Evolutionary conservation across 2,888 invertebrate species (phyloP).

Genomic region (Caenorhabditis sp.): DNA sequence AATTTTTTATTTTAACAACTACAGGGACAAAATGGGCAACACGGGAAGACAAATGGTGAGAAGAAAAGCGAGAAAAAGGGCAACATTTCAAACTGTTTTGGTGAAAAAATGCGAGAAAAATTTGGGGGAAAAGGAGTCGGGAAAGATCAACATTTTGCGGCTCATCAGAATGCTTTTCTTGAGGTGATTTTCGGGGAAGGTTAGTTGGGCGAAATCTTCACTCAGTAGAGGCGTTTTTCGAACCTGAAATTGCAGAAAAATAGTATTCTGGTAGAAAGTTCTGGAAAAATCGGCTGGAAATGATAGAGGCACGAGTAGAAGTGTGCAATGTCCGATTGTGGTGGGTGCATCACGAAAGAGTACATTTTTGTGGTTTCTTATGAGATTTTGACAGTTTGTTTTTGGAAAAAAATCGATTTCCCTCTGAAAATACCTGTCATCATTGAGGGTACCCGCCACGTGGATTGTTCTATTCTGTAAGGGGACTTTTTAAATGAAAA

Average conservation of each 20-base stretch:
- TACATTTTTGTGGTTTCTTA: too few relatives aligned
- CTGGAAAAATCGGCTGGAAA: conserved; percentile 1
- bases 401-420: background rate
- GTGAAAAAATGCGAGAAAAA: background rate
- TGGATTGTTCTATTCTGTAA: conserved; percentile 35
- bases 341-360: conserved; percentile 35
- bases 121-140: background rate
- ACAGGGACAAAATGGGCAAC: background rate
- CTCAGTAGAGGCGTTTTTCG: conserved; percentile 57
- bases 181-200: background rate
- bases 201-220: background rate
- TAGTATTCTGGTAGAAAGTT: background rate
- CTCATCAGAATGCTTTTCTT: conserved; percentile 2
- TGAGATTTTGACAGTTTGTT: background rate
- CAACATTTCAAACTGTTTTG: too few relatives aligned
- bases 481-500: background rate
- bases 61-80: background rate
- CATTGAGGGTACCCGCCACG: conserved; percentile 23
- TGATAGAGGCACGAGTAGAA: conserved; percentile 37
- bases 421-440: conserved; percentile 27
- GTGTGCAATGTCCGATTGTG: conserved; percentile 12
- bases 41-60: background rate
- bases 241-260: conserved; percentile 26
- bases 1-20: background rate
- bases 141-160: background rate